Percentiles rank a stretch among this genome's conserved stretches.
Conservation (phyloP, 2,797 vertebrate genomes). For the Orestias chungarensis region DNA sequence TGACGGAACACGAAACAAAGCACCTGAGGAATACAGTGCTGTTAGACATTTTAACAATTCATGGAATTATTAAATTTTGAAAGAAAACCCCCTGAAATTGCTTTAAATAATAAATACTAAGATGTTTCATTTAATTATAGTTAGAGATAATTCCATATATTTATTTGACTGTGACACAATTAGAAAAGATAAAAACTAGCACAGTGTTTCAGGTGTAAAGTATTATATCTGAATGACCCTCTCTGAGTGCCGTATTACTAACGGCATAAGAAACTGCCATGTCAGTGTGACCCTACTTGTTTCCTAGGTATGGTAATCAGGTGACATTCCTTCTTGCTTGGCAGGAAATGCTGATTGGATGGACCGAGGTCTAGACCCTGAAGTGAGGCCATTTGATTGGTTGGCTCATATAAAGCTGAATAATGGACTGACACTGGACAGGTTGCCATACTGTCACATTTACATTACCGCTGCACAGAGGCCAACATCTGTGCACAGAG, state of each 20-base stretch:
- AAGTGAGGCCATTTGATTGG: conserved; percentile 68
- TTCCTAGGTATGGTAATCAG: conserved; percentile 67
- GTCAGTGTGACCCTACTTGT: conserved; percentile 57
- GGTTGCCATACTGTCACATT: conserved; percentile 33
- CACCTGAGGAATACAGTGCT: conserved; percentile 32
- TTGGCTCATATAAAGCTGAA: conserved; percentile 67
- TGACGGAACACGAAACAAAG: conserved; percentile 40
- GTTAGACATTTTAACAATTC: conserved; percentile 64
- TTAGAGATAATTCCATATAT: conserved; percentile 29
- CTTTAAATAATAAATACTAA: conserved; percentile 59
- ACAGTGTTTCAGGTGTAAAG: conserved; percentile 9
- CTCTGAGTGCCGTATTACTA: conserved; percentile 24
- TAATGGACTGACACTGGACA: conserved; percentile 63
- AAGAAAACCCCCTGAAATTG: conserved; percentile 32
- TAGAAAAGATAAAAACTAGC: conserved; percentile 32
- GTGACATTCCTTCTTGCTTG: conserved; percentile 63
- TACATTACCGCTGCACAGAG: conserved; percentile 4
- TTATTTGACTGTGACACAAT: conserved; percentile 11
- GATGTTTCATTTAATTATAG: conserved; percentile 27
- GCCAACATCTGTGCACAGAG: conserved; percentile 22
- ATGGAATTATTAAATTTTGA: conserved; percentile 61
- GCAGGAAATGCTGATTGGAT: conserved; percentile 73
- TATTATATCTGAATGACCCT: conserved; percentile 22
- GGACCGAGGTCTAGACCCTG: conserved; percentile 67
- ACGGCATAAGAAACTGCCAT: conserved; percentile 25